Evolutionary conservation across 2,888 invertebrate species (phyloP).

Genomic region (Limulus polyphemus): DNA sequence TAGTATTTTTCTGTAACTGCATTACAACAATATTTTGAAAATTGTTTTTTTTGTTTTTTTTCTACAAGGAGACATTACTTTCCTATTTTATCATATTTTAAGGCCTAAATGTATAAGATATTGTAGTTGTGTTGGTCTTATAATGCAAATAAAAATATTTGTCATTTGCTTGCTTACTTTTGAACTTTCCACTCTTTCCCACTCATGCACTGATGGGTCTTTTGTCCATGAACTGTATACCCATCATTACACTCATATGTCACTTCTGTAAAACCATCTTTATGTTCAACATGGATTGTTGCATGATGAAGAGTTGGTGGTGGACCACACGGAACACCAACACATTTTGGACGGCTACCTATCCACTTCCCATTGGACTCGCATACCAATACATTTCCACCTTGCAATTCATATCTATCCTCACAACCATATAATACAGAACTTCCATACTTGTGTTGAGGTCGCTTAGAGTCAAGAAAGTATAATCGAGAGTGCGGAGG

Average conservation of each 20-base stretch:
- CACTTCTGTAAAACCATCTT: constrained; percentile 20
- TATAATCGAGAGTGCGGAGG: too few species aligned
- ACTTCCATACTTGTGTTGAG: too few species aligned
- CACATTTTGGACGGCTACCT: constrained; percentile 11
- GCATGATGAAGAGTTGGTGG: constrained; percentile 18
- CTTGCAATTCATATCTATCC: constrained; percentile 27
- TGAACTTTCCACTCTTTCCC: constrained; percentile 14
- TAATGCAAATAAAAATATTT: too few species aligned
- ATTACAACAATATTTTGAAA: too few species aligned
- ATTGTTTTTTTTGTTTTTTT: too few species aligned
- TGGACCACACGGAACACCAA: constrained; percentile 15
- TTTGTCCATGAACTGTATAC: constrained; percentile 16
- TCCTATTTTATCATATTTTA: too few species aligned
- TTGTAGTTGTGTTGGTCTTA: too few species aligned
- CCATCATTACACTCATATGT: constrained; percentile 22
- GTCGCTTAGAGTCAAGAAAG: too few species aligned
- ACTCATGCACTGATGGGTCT: constrained; percentile 10
- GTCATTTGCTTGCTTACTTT: constrained; percentile 6
- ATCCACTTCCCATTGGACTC: constrained; percentile 27
- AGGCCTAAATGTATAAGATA: too few species aligned
- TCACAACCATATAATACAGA: constrained; percentile 24
- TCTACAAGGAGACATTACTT: too few species aligned
- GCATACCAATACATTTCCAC: constrained; percentile 23
- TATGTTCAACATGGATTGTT: constrained; percentile 17
- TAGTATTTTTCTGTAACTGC: too few species aligned